Evolutionary conservation across 2,113 vertebrate species (phyloP).

Genomic region (Chamaea fasciata): DNA sequence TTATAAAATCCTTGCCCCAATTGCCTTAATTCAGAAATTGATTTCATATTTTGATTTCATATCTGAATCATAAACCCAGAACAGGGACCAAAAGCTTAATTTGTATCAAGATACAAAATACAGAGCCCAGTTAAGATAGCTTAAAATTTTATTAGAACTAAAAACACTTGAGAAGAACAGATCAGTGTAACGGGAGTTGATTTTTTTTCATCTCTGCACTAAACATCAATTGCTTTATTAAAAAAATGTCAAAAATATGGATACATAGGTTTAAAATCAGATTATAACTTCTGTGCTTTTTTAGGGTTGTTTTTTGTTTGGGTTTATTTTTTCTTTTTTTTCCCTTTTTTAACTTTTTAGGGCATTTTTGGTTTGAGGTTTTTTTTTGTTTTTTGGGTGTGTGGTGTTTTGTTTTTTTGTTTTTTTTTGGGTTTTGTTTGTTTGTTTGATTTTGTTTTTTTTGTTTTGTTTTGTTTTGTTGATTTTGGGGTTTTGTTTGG

Average conservation of each 20-base stretch:
- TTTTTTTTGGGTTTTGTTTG: too few relatives aligned
- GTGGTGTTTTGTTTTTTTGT: too few relatives aligned
- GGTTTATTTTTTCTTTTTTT: accelerated
- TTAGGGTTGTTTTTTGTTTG: neutral
- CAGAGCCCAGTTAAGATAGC: neutral
- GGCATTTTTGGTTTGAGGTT: accelerated
- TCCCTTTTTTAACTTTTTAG: neutral
- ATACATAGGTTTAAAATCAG: neutral
- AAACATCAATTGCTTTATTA: neutral
- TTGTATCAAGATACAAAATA: neutral
- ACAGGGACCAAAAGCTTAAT: neutral
- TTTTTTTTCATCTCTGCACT: neutral
- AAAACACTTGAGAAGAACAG: neutral
- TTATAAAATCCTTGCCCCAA: neutral
- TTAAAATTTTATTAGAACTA: neutral
- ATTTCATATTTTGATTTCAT: neutral
- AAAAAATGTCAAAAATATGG: neutral
- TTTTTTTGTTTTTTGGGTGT: neutral
- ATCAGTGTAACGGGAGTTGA: neutral
- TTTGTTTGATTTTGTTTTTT: too few relatives aligned
- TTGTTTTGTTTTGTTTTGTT: neutral
- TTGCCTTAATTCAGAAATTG: neutral
- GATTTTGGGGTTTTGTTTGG: too few relatives aligned
- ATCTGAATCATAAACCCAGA: neutral
- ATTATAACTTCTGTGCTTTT: neutral